Conservation (phyloP, 2,113 vertebrate species). For the Synchiropus splendidus region DNA sequence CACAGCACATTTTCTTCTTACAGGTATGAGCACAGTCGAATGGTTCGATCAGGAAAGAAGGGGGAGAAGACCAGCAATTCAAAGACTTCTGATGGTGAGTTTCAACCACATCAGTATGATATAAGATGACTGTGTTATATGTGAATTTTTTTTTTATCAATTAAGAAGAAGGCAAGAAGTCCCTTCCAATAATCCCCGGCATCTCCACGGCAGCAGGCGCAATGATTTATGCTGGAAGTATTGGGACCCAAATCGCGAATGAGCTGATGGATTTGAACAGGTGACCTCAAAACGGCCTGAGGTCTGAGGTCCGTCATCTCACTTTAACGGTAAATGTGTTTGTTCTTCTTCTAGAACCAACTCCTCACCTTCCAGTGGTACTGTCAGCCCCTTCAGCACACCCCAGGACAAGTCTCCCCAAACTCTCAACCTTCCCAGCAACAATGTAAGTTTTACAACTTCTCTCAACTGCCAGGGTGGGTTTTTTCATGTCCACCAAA, state of each 20-base stretch:
- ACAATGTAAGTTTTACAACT: constrained; percentile 70
- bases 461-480: too few species aligned
- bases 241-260: constrained; percentile 81
- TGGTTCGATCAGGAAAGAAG: constrained; percentile 59
- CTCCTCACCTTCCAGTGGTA: constrained; percentile 75
- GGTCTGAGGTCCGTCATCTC: too few species aligned
- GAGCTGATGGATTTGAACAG: constrained; percentile 82
- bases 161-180: constrained; percentile 69
- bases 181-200: constrained; percentile 68
- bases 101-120: neutral
- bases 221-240: constrained; percentile 80
- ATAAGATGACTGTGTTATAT: neutral
- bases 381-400: constrained; percentile 70
- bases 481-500: too few species aligned
- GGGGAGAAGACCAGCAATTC: constrained; percentile 55
- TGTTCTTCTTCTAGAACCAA: constrained; percentile 65
- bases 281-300: constrained; percentile 57
- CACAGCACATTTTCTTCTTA: neutral
- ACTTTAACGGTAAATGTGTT: neutral
- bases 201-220: constrained; percentile 68
- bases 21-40: constrained; percentile 42
- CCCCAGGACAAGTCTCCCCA: constrained; percentile 69
- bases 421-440: constrained; percentile 54
- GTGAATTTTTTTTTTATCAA: constrained; percentile 7
- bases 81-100: constrained; percentile 76